Conservation (phyloP, 2,797 vertebrate genomes). For the Sebastes kiyomatsui region DNA sequence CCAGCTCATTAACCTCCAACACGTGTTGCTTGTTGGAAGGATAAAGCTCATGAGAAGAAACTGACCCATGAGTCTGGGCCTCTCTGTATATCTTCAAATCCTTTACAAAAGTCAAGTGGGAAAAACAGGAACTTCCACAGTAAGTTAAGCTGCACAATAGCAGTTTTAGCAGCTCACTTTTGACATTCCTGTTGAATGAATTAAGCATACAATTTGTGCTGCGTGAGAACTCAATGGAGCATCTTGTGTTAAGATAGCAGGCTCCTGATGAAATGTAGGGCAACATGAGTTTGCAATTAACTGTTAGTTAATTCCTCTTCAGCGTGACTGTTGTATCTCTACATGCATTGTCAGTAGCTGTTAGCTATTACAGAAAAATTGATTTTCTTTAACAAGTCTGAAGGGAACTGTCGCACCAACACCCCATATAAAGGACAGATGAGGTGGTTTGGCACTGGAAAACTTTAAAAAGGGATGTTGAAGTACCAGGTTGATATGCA, state of each 20-base stretch:
- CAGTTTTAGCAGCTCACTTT: neutral
- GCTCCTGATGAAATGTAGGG: conserved; percentile 24
- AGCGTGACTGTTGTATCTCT: neutral
- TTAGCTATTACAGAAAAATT: neutral
- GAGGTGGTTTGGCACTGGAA: too few relatives aligned
- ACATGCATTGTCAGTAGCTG: neutral
- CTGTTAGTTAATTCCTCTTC: neutral
- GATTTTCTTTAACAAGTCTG: too few relatives aligned
- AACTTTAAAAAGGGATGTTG: too few relatives aligned
- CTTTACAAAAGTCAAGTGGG: neutral
- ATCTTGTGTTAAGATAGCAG: conserved; percentile 4
- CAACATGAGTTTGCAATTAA: conserved; percentile 4
- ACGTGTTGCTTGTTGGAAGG: neutral
- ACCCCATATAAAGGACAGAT: too few relatives aligned
- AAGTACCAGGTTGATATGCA: too few relatives aligned
- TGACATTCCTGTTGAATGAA: conserved; percentile 17
- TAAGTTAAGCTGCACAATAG: neutral
- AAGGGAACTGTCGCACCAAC: neutral
- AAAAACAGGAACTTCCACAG: neutral
- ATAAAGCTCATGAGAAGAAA: neutral
- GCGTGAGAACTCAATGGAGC: neutral
- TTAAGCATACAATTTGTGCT: neutral
- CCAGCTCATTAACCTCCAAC: neutral
- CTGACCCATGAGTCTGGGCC: neutral
- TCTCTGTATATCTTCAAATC: neutral